Conservation (phyloP, 2,888 invertebrate genomes). For the Caradrina kadenii region DNA sequence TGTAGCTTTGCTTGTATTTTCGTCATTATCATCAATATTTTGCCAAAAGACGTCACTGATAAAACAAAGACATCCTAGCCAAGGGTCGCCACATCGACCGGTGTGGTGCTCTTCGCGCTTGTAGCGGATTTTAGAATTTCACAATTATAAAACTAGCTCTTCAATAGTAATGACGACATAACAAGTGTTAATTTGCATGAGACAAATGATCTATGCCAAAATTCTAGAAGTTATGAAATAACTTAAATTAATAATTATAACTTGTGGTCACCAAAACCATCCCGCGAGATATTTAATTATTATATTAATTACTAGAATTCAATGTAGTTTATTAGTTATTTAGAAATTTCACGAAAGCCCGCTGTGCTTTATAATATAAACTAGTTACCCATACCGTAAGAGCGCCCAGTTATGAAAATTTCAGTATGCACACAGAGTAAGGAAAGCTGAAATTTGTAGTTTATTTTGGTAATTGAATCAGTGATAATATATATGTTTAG, state of each 20-base stretch:
- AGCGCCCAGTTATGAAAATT: too few relatives aligned
- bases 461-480: conserved; percentile 2
- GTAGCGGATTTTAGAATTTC: too few relatives aligned
- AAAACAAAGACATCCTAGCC: not conserved
- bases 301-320: conserved; percentile 1
- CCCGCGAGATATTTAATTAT: not conserved
- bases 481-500: not conserved
- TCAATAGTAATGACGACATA: too few relatives aligned
- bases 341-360: not conserved
- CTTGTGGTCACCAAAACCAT: not conserved
- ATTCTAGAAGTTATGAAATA: not conserved
- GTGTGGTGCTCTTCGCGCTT: not conserved
- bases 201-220: not conserved
- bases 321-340: conserved; percentile 9
- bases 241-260: conserved; percentile 14
- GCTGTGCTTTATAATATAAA: conserved; percentile 6
- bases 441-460: not conserved
- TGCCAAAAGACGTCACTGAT: not conserved
- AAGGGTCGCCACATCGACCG: not conserved
- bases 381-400: not conserved
- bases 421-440: not conserved
- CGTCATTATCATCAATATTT: not conserved
- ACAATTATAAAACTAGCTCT: not conserved
- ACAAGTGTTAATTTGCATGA: not conserved
- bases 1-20: not conserved